Conservation (phyloP, 92 coral and sea anemone species). For the Bergia sp. region DNA sequence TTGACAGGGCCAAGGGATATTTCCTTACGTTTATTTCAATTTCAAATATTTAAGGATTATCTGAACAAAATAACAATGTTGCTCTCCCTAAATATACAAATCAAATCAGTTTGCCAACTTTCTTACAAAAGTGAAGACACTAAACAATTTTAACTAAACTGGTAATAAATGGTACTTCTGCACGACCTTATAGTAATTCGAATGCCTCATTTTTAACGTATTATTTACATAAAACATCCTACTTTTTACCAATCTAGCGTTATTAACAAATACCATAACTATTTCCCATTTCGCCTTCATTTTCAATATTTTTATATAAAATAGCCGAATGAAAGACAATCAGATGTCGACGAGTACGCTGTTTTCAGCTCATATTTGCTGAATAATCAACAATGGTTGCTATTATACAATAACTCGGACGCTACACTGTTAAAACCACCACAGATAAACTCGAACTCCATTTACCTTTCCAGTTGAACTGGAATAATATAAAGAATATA, state of each 20-base stretch:
- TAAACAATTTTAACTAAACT: not conserved
- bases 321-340: not conserved
- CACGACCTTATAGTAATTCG: not conserved
- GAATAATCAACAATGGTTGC: too few species aligned
- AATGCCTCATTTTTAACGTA: not conserved
- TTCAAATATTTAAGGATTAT: not conserved
- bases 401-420: too few species aligned
- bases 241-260: not conserved
- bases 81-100: slow-evolving; percentile 2
- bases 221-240: not conserved
- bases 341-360: too few species aligned
- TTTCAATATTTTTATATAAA: not conserved
- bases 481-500: too few species aligned
- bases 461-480: too few species aligned
- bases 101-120: not conserved
- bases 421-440: too few species aligned
- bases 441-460: too few species aligned
- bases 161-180: not conserved
- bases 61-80: not conserved
- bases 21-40: too few species aligned
- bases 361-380: too few species aligned
- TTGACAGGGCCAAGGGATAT: too few species aligned
- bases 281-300: not conserved
- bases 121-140: slow-evolving; percentile 15
- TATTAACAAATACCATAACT: not conserved